A percentile compares a stretch with the other conserved stretches of the same genome.
Conservation (phyloP, 2,797 vertebrate species). For the Crocodylus rhombifer region DNA sequence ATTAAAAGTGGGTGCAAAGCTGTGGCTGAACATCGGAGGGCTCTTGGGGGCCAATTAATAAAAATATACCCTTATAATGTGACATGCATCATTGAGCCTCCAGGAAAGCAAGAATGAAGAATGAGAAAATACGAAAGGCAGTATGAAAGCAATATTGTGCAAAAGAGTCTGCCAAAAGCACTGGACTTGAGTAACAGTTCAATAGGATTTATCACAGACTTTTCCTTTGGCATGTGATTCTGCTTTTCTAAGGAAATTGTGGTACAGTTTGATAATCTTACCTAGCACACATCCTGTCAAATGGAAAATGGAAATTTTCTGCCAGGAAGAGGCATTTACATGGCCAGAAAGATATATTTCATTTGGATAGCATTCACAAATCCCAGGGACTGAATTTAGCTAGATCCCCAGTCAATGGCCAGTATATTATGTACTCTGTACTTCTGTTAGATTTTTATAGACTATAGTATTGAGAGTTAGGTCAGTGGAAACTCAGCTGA, state of each 20-base stretch:
- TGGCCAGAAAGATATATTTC: neutral
- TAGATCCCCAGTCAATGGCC: neutral
- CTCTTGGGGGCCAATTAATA: neutral
- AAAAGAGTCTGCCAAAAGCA: neutral
- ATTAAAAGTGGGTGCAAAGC: constrained; percentile 37
- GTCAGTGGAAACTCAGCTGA: neutral
- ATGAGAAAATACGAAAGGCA: neutral
- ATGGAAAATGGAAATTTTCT: neutral
- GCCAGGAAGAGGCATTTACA: neutral
- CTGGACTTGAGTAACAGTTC: neutral
- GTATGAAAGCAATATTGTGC: neutral
- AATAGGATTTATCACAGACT: neutral
- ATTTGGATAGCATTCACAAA: neutral
- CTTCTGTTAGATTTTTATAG: neutral
- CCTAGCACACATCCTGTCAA: neutral
- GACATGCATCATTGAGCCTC: neutral
- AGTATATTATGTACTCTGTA: neutral
- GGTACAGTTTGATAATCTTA: neutral
- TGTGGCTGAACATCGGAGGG: constrained; percentile 1
- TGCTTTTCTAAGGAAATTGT: neutral
- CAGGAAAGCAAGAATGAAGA: neutral
- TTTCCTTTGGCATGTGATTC: neutral
- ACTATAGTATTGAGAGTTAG: neutral
- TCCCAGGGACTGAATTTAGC: neutral
- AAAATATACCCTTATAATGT: neutral